A percentile compares a stretch with the other conserved stretches of the same genome.
These are phyloP conservation scores for Buceros bicornis DNA, from an alignment of 2,797 vertebrate species.

Conservation along the genomic window DNA sequence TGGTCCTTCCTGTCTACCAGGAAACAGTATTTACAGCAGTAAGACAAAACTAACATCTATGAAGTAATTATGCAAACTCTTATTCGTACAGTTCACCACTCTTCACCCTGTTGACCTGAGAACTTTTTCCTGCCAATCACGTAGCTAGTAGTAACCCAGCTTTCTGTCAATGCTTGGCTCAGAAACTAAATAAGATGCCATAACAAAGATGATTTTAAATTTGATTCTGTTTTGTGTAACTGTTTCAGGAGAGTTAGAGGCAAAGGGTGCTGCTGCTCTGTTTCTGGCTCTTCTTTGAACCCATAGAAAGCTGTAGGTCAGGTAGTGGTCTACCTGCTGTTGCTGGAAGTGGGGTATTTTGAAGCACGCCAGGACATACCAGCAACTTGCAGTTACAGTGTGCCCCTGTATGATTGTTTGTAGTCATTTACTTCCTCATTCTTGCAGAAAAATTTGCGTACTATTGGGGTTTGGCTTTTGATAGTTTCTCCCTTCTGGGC, in stretches of 20 bases:
- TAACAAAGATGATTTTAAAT: neutral
- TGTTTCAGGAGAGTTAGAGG: neutral
- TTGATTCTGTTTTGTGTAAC: neutral
- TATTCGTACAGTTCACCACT: neutral
- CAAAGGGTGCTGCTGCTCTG: neutral
- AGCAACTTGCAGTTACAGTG: neutral
- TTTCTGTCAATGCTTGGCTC: neutral
- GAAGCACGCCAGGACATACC: neutral
- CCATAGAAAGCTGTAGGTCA: neutral
- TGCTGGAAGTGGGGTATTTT: neutral
- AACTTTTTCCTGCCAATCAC: neutral
- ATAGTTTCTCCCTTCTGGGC: neutral
- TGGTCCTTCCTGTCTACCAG: slow-evolving; percentile 32
- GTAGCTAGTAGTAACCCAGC: neutral
- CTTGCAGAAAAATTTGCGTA: neutral
- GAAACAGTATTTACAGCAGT: neutral
- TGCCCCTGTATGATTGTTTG: neutral
- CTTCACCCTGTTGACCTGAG: slow-evolving; percentile 9
- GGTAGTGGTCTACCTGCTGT: neutral
- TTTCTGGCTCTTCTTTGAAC: neutral
- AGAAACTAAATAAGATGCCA: neutral
- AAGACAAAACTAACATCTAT: neutral
- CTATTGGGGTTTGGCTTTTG: neutral
- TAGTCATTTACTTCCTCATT: neutral
- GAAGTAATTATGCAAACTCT: neutral